These are phyloP conservation scores for Hirundichthys speculiger DNA, from an alignment of 2,113 vertebrate genomes.

Conservation along the genomic window DNA sequence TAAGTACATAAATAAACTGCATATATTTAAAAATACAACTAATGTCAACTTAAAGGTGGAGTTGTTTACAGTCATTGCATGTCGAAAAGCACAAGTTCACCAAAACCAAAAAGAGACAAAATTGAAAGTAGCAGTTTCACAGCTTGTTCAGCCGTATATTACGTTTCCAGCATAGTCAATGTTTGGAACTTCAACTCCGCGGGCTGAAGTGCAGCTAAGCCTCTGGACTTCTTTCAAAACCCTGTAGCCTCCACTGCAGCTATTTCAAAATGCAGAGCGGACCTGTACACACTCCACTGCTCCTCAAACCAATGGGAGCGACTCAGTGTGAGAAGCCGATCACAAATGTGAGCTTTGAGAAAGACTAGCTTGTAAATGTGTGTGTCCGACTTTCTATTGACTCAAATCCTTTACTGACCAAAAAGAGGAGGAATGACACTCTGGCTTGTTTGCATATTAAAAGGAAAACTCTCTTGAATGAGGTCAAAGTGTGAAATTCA, in stretches of 20 bases:
- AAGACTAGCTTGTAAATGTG: slow-evolving; percentile 36
- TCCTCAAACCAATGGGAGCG: slow-evolving; percentile 39
- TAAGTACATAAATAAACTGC: too few species aligned
- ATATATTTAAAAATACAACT: background rate
- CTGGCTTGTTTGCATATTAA: slow-evolving; percentile 30
- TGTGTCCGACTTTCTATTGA: slow-evolving; percentile 21
- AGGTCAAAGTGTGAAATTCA: slow-evolving; percentile 38
- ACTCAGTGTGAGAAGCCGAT: slow-evolving; percentile 23
- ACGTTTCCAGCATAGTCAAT: slow-evolving; percentile 35
- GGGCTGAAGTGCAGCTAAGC: slow-evolving; percentile 42
- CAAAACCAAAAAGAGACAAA: slow-evolving; percentile 15
- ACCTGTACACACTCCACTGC: slow-evolving; percentile 45
- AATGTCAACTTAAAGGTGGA: background rate
- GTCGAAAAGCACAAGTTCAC: background rate
- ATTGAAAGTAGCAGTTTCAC: slow-evolving; percentile 1
- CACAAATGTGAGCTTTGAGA: slow-evolving; percentile 42
- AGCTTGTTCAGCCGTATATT: slow-evolving; percentile 15
- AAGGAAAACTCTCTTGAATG: slow-evolving; percentile 24
- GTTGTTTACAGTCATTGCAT: background rate
- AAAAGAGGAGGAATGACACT: slow-evolving; percentile 11
- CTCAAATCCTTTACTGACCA: slow-evolving; percentile 33
- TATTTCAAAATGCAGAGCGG: slow-evolving; percentile 31
- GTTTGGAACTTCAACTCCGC: slow-evolving; percentile 45
- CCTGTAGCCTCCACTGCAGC: background rate
- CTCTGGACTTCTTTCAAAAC: slow-evolving; percentile 29